phyloP scores from a whole-genome alignment of 1,140 invertebrate species.

The Ostrea edulis region DNA sequence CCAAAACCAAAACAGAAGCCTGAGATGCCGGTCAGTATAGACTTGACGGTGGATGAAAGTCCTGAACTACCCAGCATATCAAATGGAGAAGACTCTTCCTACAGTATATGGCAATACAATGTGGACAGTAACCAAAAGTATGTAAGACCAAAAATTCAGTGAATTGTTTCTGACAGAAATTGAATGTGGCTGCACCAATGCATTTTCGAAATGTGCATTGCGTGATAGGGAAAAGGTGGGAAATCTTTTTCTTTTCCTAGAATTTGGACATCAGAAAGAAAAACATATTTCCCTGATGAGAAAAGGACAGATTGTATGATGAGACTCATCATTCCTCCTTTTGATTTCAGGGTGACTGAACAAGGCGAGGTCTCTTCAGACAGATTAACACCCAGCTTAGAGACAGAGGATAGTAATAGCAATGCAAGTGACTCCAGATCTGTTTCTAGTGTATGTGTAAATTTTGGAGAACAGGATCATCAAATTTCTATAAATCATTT shows the following conservation, averaged over 20 bases:
- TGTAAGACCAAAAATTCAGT: not conserved
- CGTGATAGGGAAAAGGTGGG: too few species aligned
- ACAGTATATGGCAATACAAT: constrained; percentile 2
- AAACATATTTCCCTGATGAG: not conserved
- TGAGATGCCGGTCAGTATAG: not conserved
- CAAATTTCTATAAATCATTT: too few species aligned
- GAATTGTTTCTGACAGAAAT: not conserved
- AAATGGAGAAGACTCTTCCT: not conserved
- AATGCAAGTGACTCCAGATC: constrained; percentile 48
- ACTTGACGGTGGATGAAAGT: constrained; percentile 20
- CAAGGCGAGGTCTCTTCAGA: not conserved
- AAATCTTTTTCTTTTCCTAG: too few species aligned
- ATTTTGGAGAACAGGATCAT: constrained; percentile 22
- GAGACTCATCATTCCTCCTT: not conserved
- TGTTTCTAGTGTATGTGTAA: constrained; percentile 41
- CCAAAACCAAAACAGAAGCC: not conserved
- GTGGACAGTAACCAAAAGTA: not conserved
- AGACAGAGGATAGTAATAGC: constrained; percentile 50
- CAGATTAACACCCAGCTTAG: constrained; percentile 10
- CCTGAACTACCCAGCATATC: not conserved
- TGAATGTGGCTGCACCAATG: too few species aligned
- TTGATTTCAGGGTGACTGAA: not conserved
- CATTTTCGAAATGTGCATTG: too few species aligned
- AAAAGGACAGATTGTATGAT: not conserved
- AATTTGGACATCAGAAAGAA: not conserved